Percentiles rank a stretch among this genome's conserved stretches.
Evolutionary conservation across 2,113 vertebrate genomes (phyloP).

Genomic region (Paracanthobrama guichenoti): DNA sequence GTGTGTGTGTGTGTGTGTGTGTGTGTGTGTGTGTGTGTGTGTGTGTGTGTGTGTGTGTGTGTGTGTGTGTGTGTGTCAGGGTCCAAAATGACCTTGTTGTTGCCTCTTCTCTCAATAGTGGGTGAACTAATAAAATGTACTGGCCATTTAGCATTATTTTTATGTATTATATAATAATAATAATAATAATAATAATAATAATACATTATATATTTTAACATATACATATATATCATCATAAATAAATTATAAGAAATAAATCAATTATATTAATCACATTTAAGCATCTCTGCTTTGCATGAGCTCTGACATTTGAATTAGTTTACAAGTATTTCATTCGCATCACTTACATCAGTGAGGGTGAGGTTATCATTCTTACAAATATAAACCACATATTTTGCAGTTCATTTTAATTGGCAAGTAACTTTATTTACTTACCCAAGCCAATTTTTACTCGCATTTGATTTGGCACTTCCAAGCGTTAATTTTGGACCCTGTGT

Average conservation of each 20-base stretch:
- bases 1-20: neutral
- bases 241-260: too few relatives aligned
- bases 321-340: too few relatives aligned
- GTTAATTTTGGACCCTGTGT: neutral
- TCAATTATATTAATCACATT: too few relatives aligned
- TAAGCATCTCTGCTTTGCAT: too few relatives aligned
- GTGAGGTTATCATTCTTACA: too few relatives aligned
- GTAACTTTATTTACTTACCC: neutral
- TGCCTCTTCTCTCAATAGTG: neutral
- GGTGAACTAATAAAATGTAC: neutral
- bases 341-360: too few relatives aligned
- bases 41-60: neutral
- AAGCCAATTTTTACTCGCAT: conserved; percentile 15
- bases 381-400: too few relatives aligned
- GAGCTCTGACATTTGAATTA: too few relatives aligned
- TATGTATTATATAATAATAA: neutral
- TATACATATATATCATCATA: neutral
- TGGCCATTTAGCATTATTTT: neutral
- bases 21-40: neutral
- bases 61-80: neutral
- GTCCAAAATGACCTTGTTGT: neutral
- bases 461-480: neutral
- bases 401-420: neutral
- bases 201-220: too few relatives aligned
- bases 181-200: too few relatives aligned